Conservation (phyloP, 2,888 invertebrate genomes). For the Argyresthia goedartella region DNA sequence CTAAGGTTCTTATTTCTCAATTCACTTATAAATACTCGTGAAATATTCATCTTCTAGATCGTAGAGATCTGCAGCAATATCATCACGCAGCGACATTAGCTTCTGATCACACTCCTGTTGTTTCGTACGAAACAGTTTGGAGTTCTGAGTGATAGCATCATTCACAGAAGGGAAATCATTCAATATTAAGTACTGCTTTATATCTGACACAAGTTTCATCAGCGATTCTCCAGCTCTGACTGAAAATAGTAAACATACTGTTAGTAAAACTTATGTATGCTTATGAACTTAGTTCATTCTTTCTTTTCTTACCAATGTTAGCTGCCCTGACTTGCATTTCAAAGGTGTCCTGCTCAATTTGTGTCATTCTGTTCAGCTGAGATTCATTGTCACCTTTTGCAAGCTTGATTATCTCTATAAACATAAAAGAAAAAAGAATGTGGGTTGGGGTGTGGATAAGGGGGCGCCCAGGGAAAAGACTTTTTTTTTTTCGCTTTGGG, state of each 20-base stretch:
- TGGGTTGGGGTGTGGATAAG: too few relatives aligned
- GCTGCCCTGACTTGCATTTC: constrained; percentile 98
- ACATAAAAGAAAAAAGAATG: constrained; percentile 1
- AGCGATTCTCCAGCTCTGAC: constrained; percentile 96
- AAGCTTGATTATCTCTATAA: constrained; percentile 88
- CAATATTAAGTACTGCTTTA: constrained; percentile 96
- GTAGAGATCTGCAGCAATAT: constrained; percentile 94
- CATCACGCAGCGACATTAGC: constrained; percentile 91
- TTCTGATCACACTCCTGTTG: constrained; percentile 95
- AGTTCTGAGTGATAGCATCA: constrained; percentile 95
- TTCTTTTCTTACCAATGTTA: constrained; percentile 77
- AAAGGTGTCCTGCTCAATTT: constrained; percentile 95
- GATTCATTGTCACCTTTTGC: constrained; percentile 92
- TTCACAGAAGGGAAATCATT: constrained; percentile 99
- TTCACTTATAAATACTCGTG: constrained; percentile 83
- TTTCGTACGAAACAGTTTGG: constrained; percentile 88
- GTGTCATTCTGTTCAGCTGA: constrained; percentile 90
- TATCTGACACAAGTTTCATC: constrained; percentile 97
- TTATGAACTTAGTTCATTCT: neutral
- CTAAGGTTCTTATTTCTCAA: too few relatives aligned
- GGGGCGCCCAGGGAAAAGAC: too few relatives aligned
- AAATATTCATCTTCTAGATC: constrained; percentile 95
- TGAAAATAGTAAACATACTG: constrained; percentile 34
- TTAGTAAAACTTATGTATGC: neutral
- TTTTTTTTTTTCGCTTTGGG: too few relatives aligned